Conservation (phyloP, 2,888 invertebrate species). For the Agrochola lota region DNA sequence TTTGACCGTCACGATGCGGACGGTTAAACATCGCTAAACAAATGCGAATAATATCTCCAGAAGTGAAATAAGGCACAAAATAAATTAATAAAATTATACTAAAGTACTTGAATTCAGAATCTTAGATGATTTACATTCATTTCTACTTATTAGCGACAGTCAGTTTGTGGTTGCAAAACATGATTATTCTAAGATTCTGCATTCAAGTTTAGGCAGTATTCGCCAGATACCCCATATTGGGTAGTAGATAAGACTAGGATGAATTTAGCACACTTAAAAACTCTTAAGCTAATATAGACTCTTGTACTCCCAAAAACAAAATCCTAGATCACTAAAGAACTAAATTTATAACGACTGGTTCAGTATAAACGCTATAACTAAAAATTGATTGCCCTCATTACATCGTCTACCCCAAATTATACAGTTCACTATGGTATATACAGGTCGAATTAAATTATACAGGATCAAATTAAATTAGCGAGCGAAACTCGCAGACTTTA, state of each 20-base stretch:
- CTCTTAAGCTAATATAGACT: slow-evolving; percentile 10
- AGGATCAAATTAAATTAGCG: too few species aligned
- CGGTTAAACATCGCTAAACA: neutral
- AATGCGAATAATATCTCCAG: neutral
- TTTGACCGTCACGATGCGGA: too few species aligned
- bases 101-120: slow-evolving; percentile 16
- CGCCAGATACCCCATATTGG: slow-evolving; percentile 2
- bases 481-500: too few species aligned
- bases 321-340: neutral
- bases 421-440: neutral
- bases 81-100: slow-evolving; percentile 12
- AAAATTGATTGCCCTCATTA: neutral
- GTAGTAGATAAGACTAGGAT: slow-evolving; percentile 26
- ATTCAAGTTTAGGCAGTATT: slow-evolving; percentile 31
- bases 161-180: neutral
- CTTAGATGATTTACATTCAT: neutral
- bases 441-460: too few species aligned
- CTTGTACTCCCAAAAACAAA: slow-evolving; percentile 5
- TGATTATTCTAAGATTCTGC: slow-evolving; percentile 12
- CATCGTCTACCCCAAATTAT: too few species aligned
- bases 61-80: slow-evolving; percentile 27
- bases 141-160: neutral
- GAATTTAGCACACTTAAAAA: slow-evolving; percentile 22
- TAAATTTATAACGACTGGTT: neutral
- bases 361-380: neutral